Base-by-base conservation (phyloP, 2,888 invertebrate genomes). In the Zygogramma bicolorata region DNA sequence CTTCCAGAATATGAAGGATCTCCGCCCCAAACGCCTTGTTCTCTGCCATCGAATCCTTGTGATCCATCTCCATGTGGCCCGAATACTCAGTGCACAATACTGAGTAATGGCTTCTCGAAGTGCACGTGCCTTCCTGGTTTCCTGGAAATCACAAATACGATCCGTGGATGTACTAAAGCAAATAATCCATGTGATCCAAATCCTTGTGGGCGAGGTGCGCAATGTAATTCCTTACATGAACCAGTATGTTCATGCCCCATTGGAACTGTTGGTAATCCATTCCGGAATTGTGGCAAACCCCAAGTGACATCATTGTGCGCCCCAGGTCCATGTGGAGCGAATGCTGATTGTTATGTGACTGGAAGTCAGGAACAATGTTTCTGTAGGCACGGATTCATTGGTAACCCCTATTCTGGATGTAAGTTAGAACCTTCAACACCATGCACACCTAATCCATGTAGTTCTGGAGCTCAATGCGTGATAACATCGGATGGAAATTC, bases 161-260 rank as follows among this genome's bases (percentile, higher is more conserved):
- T 96, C 49, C 89, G 95, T 83, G 96, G 96, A 53, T 96, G 96
- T 80, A 88, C 95, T 5, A 93, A 94, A 84, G 91, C 93, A 73
- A 89, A 91, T 70, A 94, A 95, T 85, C 93, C 93, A 6, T 96
- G 96, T 81, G 93, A 94, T 81, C 94, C 95, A 1, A 95, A 93
- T 82, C 93, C 93, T 5, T 96, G 96, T 81, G 96, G 95, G 22
- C 85, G 88, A 25, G 93, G 93, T 58, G 95, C 95, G 53, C 88
- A 93, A 42, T 96, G 96, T 83, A 95, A 96, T 86, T 93, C 94
- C 25, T 91, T 92, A 71, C 91, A 93, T 81, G 90, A 90, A 76
- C 95, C 95, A 20, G 91, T 94, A 13, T 97, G 97, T 86, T 94
- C 93, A 85, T 97, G 97, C 84, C 94, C 96, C n/a, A 92, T 92